These are phyloP conservation scores for Malthinus seriepunctatus DNA, from an alignment of 2,888 invertebrate genomes.

Conservation along the genomic window DNA sequence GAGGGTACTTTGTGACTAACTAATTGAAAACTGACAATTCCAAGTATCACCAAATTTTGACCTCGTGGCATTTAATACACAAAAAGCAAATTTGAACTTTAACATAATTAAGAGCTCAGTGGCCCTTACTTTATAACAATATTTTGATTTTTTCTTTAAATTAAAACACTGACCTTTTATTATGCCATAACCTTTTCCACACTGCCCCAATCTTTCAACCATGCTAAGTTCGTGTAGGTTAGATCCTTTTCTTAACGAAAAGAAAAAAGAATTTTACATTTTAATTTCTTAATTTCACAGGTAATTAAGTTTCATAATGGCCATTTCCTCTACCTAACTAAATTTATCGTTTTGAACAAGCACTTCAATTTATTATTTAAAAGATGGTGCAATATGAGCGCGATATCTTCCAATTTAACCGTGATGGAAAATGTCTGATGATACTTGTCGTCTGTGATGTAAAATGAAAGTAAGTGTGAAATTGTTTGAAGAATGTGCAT, in stretches of 20 bases:
- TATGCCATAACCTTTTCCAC: conserved; percentile 20
- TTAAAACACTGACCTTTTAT: conserved; percentile 26
- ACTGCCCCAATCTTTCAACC: conserved; percentile 17
- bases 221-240: conserved; percentile 11
- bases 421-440: conserved; percentile 35
- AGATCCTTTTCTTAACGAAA: conserved; percentile 4
- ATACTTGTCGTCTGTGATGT: conserved; percentile 37
- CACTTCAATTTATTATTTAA: conserved; percentile 28
- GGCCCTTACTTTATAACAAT: conserved; percentile 25
- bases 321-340: conserved; percentile 16
- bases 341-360: conserved; percentile 18
- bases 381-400: conserved; percentile 21
- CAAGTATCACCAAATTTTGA: too few relatives aligned
- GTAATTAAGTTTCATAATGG: conserved; percentile 24
- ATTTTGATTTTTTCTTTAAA: conserved; percentile 17
- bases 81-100: conserved; percentile 21
- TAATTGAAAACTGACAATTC: too few relatives aligned
- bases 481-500: conserved; percentile 48
- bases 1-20: too few relatives aligned
- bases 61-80: conserved; percentile 23
- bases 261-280: conserved; percentile 17
- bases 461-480: conserved; percentile 49
- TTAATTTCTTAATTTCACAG: conserved; percentile 25
- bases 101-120: conserved; percentile 23
- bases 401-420: conserved; percentile 34